Conservation (phyloP, 1,140 invertebrate species). For the Coelopa frigida region DNA sequence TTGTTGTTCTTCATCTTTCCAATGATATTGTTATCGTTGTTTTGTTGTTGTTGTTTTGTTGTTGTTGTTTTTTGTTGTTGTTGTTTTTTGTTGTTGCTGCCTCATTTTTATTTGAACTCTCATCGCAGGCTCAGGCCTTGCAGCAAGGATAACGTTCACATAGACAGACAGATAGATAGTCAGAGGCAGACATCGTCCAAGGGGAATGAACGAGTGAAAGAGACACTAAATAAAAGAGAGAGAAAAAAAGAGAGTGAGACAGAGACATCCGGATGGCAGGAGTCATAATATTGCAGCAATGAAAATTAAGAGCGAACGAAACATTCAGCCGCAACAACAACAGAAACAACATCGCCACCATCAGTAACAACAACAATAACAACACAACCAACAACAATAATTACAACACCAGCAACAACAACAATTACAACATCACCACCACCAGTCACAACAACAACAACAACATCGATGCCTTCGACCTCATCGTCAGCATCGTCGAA, state of each 20-base stretch:
- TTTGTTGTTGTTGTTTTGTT: no score
- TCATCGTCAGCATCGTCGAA: conserved; percentile 13
- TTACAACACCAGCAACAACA: conserved; percentile 20
- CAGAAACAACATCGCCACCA: conserved; percentile 3
- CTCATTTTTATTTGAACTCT: no score
- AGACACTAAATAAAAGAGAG: no score
- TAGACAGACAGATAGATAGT: not conserved
- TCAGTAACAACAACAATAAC: not conserved
- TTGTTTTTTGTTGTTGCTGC: no score
- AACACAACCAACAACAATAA: conserved; percentile 2
- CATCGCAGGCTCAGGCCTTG: no score
- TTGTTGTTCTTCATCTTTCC: no score
- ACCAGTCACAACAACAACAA: conserved; percentile 4
- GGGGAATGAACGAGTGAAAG: no score
- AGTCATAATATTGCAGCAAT: conserved; percentile 12
- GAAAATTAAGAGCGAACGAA: conserved; percentile 10
- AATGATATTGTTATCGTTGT: no score
- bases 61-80: no score
- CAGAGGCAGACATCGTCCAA: not conserved
- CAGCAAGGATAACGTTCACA: no score
- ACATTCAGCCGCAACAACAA: not conserved
- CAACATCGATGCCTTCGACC: conserved; percentile 12
- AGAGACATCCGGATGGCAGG: not conserved
- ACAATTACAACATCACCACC: conserved; percentile 28
- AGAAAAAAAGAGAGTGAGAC: not conserved